Conservation (phyloP, 2,113 vertebrate species). For the Petromus typicus region DNA sequence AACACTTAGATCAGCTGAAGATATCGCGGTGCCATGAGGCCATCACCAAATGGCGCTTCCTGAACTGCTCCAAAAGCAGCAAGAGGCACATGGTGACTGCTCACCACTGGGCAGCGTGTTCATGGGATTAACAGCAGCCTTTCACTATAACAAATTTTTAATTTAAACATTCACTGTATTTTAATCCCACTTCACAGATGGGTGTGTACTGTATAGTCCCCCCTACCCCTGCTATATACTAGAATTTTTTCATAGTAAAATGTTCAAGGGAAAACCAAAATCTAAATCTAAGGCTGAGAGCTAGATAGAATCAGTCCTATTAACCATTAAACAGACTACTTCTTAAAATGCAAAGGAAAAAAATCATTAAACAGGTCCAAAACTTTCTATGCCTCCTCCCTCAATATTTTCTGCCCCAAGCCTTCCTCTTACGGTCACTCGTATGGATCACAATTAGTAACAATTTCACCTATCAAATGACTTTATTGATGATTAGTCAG, state of each 20-base stretch:
- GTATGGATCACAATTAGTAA: background rate
- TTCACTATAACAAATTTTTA: background rate
- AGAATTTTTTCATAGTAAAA: slow-evolving; percentile 27
- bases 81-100: background rate
- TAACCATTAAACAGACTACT: slow-evolving; percentile 41
- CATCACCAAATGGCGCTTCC: too few species aligned
- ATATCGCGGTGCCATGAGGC: background rate
- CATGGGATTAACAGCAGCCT: background rate
- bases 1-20: background rate
- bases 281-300: background rate
- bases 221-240: background rate
- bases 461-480: slow-evolving; percentile 49
- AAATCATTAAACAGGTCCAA: slow-evolving; percentile 30
- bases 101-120: background rate
- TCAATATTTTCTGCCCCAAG: background rate
- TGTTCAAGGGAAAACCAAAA: background rate
- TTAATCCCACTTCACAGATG: background rate
- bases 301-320: background rate
- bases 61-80: background rate
- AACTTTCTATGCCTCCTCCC: background rate
- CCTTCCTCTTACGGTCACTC: background rate
- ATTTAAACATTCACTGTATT: background rate
- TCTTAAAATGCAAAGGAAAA: slow-evolving; percentile 47
- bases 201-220: background rate
- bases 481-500: slow-evolving; percentile 23